Conservation (phyloP, 2,797 vertebrate species). For the Neostethus bicornis region DNA sequence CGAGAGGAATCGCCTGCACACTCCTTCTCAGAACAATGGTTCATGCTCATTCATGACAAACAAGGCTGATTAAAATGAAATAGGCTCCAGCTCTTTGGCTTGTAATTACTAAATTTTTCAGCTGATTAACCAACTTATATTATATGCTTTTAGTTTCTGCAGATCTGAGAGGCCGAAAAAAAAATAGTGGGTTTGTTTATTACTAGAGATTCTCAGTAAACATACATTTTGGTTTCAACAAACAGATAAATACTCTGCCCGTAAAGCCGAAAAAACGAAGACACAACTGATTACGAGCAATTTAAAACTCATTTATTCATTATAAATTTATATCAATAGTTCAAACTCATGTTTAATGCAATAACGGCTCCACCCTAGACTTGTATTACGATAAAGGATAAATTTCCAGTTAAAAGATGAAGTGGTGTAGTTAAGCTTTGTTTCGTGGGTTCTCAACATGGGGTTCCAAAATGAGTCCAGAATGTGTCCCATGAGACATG, state of each 20-base stretch:
- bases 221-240: slow-evolving; percentile 9
- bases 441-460: too few relatives aligned
- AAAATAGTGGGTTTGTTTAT: slow-evolving; percentile 4
- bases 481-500: too few relatives aligned
- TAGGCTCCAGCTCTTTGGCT: slow-evolving; percentile 4
- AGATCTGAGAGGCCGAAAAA: slow-evolving; percentile 10
- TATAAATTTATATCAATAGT: slow-evolving; percentile 24
- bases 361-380: neutral
- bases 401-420: neutral
- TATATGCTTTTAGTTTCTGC: neutral
- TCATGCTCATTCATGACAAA: slow-evolving; percentile 32
- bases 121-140: slow-evolving; percentile 26
- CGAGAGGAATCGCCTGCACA: slow-evolving; percentile 16
- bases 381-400: neutral
- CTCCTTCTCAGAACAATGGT: slow-evolving; percentile 6
- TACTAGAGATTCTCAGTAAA: slow-evolving; percentile 2
- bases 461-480: too few relatives aligned
- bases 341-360: neutral
- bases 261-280: slow-evolving; percentile 24
- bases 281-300: slow-evolving; percentile 9
- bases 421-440: neutral
- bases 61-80: slow-evolving; percentile 46
- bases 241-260: neutral
- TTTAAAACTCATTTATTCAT: slow-evolving; percentile 31
- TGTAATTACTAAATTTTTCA: slow-evolving; percentile 23